Evolutionary conservation across 2,797 vertebrate genomes (phyloP), one percentile per base, ranked within the genome.

Genomic region (Naso thynnoides): DNA sequence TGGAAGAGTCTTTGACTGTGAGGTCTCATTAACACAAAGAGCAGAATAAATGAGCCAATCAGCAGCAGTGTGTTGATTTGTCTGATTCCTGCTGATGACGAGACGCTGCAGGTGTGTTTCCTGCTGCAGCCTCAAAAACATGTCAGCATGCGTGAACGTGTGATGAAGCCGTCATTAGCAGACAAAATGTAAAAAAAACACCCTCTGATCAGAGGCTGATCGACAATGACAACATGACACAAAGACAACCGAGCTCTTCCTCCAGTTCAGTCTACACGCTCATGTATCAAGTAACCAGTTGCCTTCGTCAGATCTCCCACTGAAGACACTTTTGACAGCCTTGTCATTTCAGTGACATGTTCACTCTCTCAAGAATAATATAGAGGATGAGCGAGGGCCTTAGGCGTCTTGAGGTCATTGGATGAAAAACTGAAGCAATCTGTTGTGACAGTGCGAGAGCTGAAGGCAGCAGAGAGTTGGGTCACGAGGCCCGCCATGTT

Each of bases 91-190:
- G 33, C 33, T 33, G 6, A 33, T 33, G 33, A 19, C 4, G 2
- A 38, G 21, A 29, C 33, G 1, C 70, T 73, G 59, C 59, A 56
- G 65, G 65, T 73, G 70, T 66, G 62, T 47, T 61, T 52, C 44
- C 44, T 45, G 59, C 53, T 18, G 58, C 50, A 3, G 38, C 49
- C 4, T 5, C 59, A 31, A 19, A 2, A 33, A 6, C 39, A n/a
- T n/a, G n/a, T n/a, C n/a, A n/a, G n/a, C n/a, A n/a, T n/a, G n/a
- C n/a, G n/a, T n/a, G n/a, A n/a, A n/a, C n/a, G n/a, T n/a, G n/a
- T n/a, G n/a, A n/a, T n/a, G n/a, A n/a, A n/a, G n/a, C n/a, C n/a
- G n/a, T n/a, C n/a, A n/a, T n/a, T n/a, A n/a, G n/a, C n/a, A n/a
- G n/a, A n/a, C n/a, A n/a, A n/a, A n/a, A n/a, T n/a, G n/a, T n/a